phyloP scores from a whole-genome alignment of 2,888 invertebrate genomes.

The Phyllotreta striolata region DNA sequence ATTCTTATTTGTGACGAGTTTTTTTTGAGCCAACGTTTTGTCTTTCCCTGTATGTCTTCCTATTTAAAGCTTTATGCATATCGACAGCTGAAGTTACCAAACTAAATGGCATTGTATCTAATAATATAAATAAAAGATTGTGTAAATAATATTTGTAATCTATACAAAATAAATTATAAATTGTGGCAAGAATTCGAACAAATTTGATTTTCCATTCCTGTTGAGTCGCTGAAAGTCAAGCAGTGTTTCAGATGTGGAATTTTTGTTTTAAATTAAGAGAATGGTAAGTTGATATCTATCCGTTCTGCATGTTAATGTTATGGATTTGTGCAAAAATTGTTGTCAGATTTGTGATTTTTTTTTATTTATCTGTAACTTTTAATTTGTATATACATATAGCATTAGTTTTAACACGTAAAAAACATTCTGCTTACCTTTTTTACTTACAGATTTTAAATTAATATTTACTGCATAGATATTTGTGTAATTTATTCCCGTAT shows the following conservation, averaged over 20 bases:
- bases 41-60: constrained; percentile 30
- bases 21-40: constrained; percentile 11
- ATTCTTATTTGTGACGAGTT: background rate
- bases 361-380: constrained; percentile 37
- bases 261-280: background rate
- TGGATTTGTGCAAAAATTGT: constrained; percentile 54
- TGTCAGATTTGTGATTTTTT: constrained; percentile 53
- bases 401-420: constrained; percentile 5
- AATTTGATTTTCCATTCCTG: constrained; percentile 24
- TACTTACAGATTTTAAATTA: constrained; percentile 4
- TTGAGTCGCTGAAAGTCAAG: constrained; percentile 2
- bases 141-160: constrained; percentile 55
- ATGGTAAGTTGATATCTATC: constrained; percentile 49
- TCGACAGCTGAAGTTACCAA: constrained; percentile 32
- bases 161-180: constrained; percentile 55
- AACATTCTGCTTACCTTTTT: background rate
- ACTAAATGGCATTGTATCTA: constrained; percentile 47
- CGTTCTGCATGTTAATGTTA: constrained; percentile 42
- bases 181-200: constrained; percentile 49
- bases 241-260: constrained; percentile 24
- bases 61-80: constrained; percentile 34
- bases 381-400: constrained; percentile 6
- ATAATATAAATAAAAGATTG: constrained; percentile 47
- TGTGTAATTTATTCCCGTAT: background rate
- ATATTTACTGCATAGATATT: constrained; percentile 3